These are phyloP conservation scores for Helicoverpa zea DNA, from an alignment of 1,140 invertebrate species.

Conservation along the genomic window DNA sequence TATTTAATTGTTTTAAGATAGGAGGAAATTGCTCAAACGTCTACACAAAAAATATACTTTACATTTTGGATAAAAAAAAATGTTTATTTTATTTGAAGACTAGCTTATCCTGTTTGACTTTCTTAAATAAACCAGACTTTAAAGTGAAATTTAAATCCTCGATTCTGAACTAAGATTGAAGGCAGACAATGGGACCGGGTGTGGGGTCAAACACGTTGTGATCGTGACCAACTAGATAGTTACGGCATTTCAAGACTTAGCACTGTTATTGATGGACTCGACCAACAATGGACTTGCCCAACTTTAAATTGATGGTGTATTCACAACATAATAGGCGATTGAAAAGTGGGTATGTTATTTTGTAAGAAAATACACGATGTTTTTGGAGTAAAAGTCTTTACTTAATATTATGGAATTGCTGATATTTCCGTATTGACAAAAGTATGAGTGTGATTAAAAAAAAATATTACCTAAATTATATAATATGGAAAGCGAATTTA, in stretches of 20 bases:
- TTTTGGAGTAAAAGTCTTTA: too few relatives aligned
- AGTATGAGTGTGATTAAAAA: too few relatives aligned
- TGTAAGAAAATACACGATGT: neutral
- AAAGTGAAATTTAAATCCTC: constrained; percentile 20
- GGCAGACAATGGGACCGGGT: constrained; percentile 13
- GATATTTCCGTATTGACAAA: too few relatives aligned
- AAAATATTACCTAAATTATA: too few relatives aligned
- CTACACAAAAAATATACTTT: too few relatives aligned
- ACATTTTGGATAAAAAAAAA: too few relatives aligned
- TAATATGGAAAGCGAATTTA: too few relatives aligned
- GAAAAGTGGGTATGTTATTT: neutral
- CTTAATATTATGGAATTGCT: too few relatives aligned
- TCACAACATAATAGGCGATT: neutral
- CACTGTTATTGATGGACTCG: neutral
- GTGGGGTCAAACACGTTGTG: constrained; percentile 21
- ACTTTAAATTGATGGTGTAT: constrained; percentile 28
- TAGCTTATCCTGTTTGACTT: neutral
- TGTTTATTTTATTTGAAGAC: neutral
- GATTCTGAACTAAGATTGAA: neutral
- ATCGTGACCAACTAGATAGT: neutral
- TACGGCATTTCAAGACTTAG: neutral
- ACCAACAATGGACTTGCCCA: neutral
- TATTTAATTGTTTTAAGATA: too few relatives aligned
- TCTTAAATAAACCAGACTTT: constrained; percentile 11
- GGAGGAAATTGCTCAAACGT: too few relatives aligned